Evolutionary conservation across 2,797 vertebrate species (phyloP).

Genomic region (Sternotherus odoratus): DNA sequence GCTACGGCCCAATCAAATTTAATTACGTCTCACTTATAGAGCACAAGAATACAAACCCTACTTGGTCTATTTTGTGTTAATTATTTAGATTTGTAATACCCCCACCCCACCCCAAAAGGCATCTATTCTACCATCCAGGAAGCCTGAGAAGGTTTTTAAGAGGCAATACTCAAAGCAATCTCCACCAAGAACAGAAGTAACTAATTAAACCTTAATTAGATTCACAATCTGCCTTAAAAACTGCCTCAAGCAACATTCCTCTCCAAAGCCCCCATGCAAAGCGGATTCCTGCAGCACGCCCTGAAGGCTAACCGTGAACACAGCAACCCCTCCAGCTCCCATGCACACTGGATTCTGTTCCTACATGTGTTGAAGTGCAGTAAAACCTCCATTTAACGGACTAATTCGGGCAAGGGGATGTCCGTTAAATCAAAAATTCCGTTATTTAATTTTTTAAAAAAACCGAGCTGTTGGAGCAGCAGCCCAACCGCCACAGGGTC

Average conservation of each 20-base stretch:
- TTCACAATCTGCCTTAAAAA: not conserved
- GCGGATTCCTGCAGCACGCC: not conserved
- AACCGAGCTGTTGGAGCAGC: no score
- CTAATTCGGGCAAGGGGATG: no score
- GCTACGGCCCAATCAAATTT: not conserved
- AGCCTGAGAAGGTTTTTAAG: not conserved
- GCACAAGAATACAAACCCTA: not conserved
- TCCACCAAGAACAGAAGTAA: not conserved
- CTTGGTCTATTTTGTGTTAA: not conserved
- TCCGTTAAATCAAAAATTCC: no score
- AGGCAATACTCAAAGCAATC: not conserved
- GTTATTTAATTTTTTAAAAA: no score
- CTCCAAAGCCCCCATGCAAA: not conserved
- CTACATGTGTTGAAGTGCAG: not conserved
- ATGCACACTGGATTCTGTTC: not conserved
- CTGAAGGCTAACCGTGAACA: not conserved
- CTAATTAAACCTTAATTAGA: not conserved
- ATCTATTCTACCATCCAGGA: not conserved
- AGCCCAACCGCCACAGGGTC: no score
- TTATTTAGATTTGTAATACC: not conserved
- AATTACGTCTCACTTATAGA: not conserved
- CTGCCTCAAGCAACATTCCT: not conserved
- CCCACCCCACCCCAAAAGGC: not conserved
- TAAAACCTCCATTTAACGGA: no score
- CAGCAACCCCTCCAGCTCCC: accelerated